Evolutionary conservation across 2,888 invertebrate genomes (phyloP).

Genomic region (Halocaridina rubra): DNA sequence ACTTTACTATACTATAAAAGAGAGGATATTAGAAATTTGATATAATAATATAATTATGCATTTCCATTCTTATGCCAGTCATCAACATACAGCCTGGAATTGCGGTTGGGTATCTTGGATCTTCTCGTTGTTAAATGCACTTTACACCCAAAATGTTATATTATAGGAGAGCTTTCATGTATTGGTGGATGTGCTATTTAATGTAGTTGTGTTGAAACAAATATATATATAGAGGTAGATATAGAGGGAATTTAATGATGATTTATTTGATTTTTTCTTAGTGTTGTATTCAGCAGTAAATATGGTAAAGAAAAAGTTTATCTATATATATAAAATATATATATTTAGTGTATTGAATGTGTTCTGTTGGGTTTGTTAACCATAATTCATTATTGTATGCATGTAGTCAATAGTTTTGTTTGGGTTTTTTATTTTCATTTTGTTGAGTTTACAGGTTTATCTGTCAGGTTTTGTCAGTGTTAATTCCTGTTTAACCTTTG

Average conservation of each 20-base stretch:
- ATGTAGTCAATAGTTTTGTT: conserved; percentile 56
- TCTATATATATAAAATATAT: conserved; percentile 23
- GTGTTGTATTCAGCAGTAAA: conserved; percentile 60
- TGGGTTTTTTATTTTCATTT: conserved; percentile 21
- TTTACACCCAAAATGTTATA: no score
- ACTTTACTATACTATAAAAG: no score
- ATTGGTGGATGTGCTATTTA: conserved; percentile 60
- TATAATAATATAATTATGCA: no score
- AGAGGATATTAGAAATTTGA: no score
- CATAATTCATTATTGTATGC: conserved; percentile 46
- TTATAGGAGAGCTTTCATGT: conserved; percentile 60
- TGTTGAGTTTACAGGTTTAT: conserved; percentile 44
- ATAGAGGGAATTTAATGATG: conserved; percentile 56
- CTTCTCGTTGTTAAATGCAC: no score
- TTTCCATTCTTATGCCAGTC: no score
- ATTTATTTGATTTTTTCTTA: conserved; percentile 44
- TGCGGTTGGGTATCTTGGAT: no score
- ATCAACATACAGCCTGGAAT: no score
- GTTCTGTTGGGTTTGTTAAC: conserved; percentile 61
- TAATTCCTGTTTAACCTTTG: conserved; percentile 38
- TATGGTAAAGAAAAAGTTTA: conserved; percentile 27
- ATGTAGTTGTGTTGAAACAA: conserved; percentile 61
- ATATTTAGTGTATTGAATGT: conserved; percentile 52
- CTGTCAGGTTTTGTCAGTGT: conserved; percentile 28
- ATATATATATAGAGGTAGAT: conserved; percentile 59